A percentile compares a stretch with the other conserved stretches of the same genome.
Conservation (phyloP, 2,797 vertebrate genomes). For the Pangasius macronema region DNA sequence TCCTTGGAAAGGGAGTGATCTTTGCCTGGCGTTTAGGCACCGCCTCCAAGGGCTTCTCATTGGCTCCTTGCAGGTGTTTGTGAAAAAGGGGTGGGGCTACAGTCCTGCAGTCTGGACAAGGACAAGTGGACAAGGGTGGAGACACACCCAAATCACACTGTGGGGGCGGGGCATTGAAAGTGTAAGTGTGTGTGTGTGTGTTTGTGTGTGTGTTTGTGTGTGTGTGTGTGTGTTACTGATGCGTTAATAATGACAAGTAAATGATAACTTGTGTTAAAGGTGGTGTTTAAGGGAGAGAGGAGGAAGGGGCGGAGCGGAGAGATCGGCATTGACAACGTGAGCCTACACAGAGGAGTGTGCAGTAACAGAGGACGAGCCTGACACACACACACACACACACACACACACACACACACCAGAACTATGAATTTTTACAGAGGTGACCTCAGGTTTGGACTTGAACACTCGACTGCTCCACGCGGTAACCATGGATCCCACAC, state of each 20-base stretch:
- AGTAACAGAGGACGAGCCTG: conserved; percentile 48
- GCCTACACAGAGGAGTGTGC: conserved; percentile 79
- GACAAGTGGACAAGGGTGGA: conserved; percentile 85
- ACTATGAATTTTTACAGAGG: background rate
- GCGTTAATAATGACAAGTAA: background rate
- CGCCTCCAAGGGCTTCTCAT: conserved; percentile 79
- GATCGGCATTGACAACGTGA: conserved; percentile 84
- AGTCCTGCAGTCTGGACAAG: conserved; percentile 85
- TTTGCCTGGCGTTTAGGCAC: conserved; percentile 88
- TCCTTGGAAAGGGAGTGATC: conserved; percentile 49
- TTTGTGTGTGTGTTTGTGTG: conserved; percentile 16
- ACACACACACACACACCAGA: conserved; percentile 15
- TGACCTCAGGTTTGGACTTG: conserved; percentile 17
- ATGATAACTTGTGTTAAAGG: conserved; percentile 65
- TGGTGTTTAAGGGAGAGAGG: conserved; percentile 85
- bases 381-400: conserved; percentile 34
- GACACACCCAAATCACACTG: conserved; percentile 81
- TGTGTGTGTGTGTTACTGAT: background rate
- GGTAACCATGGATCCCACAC: background rate
- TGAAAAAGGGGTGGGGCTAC: conserved; percentile 68
- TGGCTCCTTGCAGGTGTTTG: conserved; percentile 84
- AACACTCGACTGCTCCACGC: background rate
- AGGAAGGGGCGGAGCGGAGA: conserved; percentile 74
- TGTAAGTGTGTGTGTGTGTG: conserved; percentile 71
- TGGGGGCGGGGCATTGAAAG: conserved; percentile 73